phyloP scores from a whole-genome alignment of 2,888 invertebrate genomes.

The Drosophila merina region DNA sequence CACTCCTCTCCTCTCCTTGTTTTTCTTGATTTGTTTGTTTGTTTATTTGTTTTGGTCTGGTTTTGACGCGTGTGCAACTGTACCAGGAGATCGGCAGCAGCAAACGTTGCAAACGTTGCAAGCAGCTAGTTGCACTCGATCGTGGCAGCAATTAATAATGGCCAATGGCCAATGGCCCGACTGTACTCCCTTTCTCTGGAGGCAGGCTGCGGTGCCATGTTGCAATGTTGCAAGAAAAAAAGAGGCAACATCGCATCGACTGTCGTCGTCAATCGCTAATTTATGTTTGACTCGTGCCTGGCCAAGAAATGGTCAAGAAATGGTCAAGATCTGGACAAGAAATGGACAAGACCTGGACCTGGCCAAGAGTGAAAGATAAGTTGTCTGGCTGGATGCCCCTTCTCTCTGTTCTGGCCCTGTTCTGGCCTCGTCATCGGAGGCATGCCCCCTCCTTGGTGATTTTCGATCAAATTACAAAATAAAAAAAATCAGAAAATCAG shows the following conservation, averaged over 20 bases:
- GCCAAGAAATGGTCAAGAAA: conserved; percentile 42
- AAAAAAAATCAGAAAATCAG: no score
- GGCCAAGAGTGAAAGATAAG: conserved; percentile 15
- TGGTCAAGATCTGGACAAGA: conserved; percentile 38
- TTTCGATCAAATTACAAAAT: conserved; percentile 14
- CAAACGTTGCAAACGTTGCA: conserved; percentile 6
- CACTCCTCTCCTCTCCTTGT: background rate
- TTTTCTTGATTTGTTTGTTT: conserved; percentile 23
- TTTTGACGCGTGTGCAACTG: conserved; percentile 72
- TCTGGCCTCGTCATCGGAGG: conserved; percentile 39
- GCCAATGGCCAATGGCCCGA: conserved; percentile 13
- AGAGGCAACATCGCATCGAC: conserved; percentile 25
- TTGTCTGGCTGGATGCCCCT: background rate
- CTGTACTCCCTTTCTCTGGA: conserved; percentile 7
- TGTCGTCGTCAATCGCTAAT: conserved; percentile 56
- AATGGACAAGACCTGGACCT: conserved; percentile 24
- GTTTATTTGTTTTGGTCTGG: conserved; percentile 53
- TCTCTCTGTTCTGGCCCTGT: no score
- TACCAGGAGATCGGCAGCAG: conserved; percentile 55
- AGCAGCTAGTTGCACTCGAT: conserved; percentile 15
- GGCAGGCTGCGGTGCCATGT: conserved; percentile 4
- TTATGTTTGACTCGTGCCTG: conserved; percentile 71
- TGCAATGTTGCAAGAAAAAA: background rate
- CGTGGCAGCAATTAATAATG: conserved; percentile 33
- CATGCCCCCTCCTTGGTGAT: conserved; percentile 7